Evolutionary conservation across 2,113 vertebrate species (phyloP).

Genomic region (Leuciscus idus): DNA sequence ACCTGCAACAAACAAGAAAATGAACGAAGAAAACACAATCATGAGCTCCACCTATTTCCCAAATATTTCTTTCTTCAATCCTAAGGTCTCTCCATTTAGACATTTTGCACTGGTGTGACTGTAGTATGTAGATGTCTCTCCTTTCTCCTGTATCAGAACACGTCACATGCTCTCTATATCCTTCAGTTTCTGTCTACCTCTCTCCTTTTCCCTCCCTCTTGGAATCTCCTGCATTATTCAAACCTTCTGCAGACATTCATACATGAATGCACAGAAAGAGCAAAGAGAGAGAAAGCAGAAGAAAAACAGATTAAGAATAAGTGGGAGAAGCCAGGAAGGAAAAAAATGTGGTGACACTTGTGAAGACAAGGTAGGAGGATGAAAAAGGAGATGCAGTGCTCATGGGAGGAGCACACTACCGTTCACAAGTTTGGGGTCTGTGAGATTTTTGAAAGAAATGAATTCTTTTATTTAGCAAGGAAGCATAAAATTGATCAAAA

Average conservation of each 20-base stretch:
- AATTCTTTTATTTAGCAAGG: not conserved
- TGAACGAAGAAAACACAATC: slow-evolving; percentile 46
- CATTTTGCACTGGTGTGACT: slow-evolving; percentile 15
- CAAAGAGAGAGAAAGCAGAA: not conserved
- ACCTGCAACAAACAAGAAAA: slow-evolving; percentile 57
- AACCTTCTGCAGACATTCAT: slow-evolving; percentile 6
- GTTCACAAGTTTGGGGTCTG: not conserved
- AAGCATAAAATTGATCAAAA: not conserved
- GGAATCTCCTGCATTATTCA: slow-evolving; percentile 69
- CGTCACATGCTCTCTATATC: not conserved
- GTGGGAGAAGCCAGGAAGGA: slow-evolving; percentile 11
- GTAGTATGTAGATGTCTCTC: not conserved
- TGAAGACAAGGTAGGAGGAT: not conserved
- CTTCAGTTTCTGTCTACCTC: not conserved
- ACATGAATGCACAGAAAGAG: slow-evolving; percentile 37
- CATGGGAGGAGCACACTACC: not conserved
- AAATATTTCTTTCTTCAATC: slow-evolving; percentile 39
- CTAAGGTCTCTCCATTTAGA: slow-evolving; percentile 32
- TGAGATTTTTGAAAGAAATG: not conserved
- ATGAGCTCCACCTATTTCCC: slow-evolving; percentile 55
- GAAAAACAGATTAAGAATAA: not conserved
- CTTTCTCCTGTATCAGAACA: slow-evolving; percentile 1
- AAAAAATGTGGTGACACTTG: not conserved
- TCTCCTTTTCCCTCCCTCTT: slow-evolving; percentile 45
- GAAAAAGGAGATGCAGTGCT: not conserved